A percentile compares a stretch with the other conserved stretches of the same genome.
Evolutionary conservation across 2,888 invertebrate genomes (phyloP).

Genomic region (Glyphotaelius pellucidus): DNA sequence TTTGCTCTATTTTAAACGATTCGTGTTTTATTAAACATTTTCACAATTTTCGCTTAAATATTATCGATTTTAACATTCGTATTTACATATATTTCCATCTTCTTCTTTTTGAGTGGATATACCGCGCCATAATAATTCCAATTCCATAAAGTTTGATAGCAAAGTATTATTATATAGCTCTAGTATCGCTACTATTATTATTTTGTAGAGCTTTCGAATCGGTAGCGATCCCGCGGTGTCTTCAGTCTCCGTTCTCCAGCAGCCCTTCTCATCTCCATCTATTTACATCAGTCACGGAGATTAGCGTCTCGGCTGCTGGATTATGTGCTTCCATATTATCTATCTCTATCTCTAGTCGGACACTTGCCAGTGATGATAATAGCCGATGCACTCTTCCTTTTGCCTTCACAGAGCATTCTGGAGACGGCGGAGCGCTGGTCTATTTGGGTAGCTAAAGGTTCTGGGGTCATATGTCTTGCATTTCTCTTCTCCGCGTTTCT

Average conservation of each 20-base stretch:
- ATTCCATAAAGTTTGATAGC: no score
- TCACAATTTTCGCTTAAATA: no score
- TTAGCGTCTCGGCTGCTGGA: background rate
- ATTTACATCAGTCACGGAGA: background rate
- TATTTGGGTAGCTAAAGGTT: conserved; percentile 42
- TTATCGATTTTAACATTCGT: no score
- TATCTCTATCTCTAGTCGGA: background rate
- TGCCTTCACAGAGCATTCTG: conserved; percentile 13
- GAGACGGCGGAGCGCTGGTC: conserved; percentile 12
- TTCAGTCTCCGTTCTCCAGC: background rate
- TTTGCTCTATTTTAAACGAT: no score
- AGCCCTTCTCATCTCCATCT: background rate
- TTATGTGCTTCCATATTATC: background rate
- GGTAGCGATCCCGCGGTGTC: background rate
- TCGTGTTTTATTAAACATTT: no score
- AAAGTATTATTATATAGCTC: no score
- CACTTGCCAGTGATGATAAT: conserved; percentile 35
- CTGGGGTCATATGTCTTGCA: conserved; percentile 1
- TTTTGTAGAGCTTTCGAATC: background rate
- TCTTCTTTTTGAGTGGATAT: no score
- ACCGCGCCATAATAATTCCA: no score
- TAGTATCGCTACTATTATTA: background rate
- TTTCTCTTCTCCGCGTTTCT: background rate
- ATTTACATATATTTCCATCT: no score
- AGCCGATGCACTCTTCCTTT: background rate